Evolutionary conservation across 2,113 vertebrate species (phyloP), one percentile per base, ranked within the genome.

Genomic region (Neomonachus schauinslandi): DNA sequence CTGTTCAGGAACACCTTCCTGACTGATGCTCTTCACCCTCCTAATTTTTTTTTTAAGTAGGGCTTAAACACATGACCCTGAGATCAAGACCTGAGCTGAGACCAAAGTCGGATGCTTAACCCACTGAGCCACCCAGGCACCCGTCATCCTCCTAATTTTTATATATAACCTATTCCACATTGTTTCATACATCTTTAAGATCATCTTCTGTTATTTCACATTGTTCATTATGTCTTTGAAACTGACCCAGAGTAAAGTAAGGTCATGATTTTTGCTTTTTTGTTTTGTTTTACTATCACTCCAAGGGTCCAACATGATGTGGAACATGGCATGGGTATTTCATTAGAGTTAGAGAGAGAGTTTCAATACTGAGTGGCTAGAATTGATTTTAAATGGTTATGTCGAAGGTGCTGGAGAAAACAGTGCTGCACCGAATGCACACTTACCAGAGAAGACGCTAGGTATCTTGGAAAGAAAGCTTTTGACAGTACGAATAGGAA

Each of bases 401-500:
- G 2, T 42, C 36, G 22, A 67, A 57, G 15, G 2, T 14, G 2
- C 14, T 36, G 22, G 33, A 72, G 31, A 42, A 76, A 67, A 36
- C 0, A 83, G 16, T 82, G 12, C 61, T 21, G 18, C 1, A 28
- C 8, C 11, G 26, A 51, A 51, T 3, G 12, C 46, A 57, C 33
- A 96, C 99, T 99, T 99, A 99, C 99, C 99, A 98, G 99, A 99
- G 99, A 99, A 99, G 97, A 99, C 99, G 97, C 99, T 99, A 95
- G 99, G 99, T 93, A 99, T 99, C 99, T 99, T 99, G 98, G 99
- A 99, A 97, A 99, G 99, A 98, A 99, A 99, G 98, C 99, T 99
- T 99, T 99, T 99, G 98, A 99, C 99, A 46, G 99, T 99, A 88
- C 99, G 99, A 98, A 99, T 99, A 51, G 99, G 99, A 98, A 99